These are phyloP conservation scores for Microctenopoma lineatum DNA, from an alignment of 2,797 vertebrate genomes.

Conservation along the genomic window DNA sequence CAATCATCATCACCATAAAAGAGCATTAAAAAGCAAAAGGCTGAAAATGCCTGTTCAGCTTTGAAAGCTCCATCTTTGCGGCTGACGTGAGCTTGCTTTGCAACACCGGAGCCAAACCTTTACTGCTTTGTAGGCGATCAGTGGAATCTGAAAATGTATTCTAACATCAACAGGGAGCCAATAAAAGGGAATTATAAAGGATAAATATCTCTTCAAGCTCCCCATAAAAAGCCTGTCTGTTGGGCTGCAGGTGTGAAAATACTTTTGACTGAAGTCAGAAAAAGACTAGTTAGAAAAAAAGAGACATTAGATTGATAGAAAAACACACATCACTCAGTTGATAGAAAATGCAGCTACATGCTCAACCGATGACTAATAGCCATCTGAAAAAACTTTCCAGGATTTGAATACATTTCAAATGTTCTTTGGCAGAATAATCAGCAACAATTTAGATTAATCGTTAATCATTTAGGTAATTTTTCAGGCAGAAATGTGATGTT, in stretches of 20 bases:
- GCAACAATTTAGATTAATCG: not conserved
- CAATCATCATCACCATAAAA: slow-evolving; percentile 3
- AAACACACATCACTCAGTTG: not conserved
- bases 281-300: not conserved
- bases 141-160: slow-evolving; percentile 9
- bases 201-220: not conserved
- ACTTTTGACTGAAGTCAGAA: not conserved
- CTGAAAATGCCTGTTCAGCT: slow-evolving; percentile 17
- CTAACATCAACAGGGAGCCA: slow-evolving; percentile 5
- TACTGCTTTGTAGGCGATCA: slow-evolving; percentile 14
- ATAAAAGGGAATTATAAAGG: not conserved
- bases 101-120: not conserved
- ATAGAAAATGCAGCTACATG: slow-evolving; percentile 10
- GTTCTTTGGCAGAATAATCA: slow-evolving; percentile 31
- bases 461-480: not conserved
- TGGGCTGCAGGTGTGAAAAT: not conserved
- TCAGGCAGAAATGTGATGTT: not conserved
- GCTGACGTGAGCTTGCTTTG: not conserved
- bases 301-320: not conserved
- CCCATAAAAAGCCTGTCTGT: not conserved
- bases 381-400: slow-evolving; percentile 38
- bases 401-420: slow-evolving; percentile 38
- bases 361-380: slow-evolving; percentile 36
- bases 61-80: not conserved
- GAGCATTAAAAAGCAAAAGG: slow-evolving; percentile 27